Evolutionary conservation across 2,888 invertebrate species (phyloP), one percentile per base, ranked within the genome.

Genomic region (Tachina grossa): DNA sequence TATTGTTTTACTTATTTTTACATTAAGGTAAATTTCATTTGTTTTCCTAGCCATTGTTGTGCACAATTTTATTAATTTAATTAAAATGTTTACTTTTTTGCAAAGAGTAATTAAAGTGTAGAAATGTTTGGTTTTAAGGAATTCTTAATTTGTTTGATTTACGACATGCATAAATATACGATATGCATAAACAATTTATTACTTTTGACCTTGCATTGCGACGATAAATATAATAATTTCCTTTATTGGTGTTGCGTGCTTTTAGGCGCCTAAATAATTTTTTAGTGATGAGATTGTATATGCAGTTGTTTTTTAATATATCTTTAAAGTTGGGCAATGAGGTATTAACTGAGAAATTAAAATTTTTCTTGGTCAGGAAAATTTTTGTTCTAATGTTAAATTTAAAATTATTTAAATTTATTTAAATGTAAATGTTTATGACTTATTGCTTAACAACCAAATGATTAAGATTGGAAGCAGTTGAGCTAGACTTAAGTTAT

Each of bases 21-120:
- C 14, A 59, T 77, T 19, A 31, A 68, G 47, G 16, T 74, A 49
- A 53, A 53, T n/a, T 47, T 61, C 53, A 19, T 69, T 55, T 57
- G 59, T 9, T 63, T 51, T 57, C 49, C 16, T 16, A 63, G 43
- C 41, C 19, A 41, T 74, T 81, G 59, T 74, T 22, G 61, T n/a
- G 47, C 8, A 59, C 19, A 77, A 77, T 78, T 72, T 74, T 51
- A 83, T 83, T 83, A 83, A 78, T 74, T 78, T 83, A 72, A 78
- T 61, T 19, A 77, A 83, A 66, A 72, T 71, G 65, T 71, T 71
- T 11, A 57, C 31, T 45, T 57, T 57, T 57, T 68, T 9, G 14
- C 10, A 31, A 53, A 43, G 8, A 43, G 43, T 53, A 65, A 75
- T 43, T 31, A 66, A 66, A 49, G 10, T 22, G 14, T 16, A 43